Conservation (phyloP, 2,888 invertebrate species). For the Drosophila engyochracea region DNA sequence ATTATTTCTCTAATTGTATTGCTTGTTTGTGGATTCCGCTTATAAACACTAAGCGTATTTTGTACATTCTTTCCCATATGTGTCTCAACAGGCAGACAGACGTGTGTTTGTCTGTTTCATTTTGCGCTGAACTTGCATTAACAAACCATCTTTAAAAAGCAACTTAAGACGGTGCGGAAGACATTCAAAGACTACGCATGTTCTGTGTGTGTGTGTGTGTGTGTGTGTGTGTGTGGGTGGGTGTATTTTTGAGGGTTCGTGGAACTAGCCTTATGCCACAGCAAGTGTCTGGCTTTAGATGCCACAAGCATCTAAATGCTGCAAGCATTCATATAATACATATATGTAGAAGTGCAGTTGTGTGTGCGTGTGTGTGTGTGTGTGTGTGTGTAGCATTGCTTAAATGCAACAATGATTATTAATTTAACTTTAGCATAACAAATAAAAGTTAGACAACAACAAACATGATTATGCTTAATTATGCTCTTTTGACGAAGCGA, state of each 20-base stretch:
- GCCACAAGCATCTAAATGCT: constrained; percentile 17
- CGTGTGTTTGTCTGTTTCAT: not conserved
- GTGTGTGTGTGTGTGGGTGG: not conserved
- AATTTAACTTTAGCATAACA: constrained; percentile 55
- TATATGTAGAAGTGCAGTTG: constrained; percentile 12
- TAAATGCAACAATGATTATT: constrained; percentile 49
- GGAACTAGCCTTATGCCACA: not conserved
- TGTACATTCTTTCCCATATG: constrained; percentile 28
- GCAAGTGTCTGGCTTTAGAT: constrained; percentile 6
- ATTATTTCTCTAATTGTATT: not conserved
- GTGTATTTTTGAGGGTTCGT: not conserved
- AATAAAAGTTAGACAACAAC: constrained; percentile 46
- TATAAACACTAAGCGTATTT: constrained; percentile 25
- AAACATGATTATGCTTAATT: constrained; percentile 32
- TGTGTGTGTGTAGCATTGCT: constrained; percentile 21
- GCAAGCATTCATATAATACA: constrained; percentile 8
- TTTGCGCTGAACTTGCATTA: constrained; percentile 1
- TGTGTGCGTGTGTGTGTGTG: constrained; percentile 16
- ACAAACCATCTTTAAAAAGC: constrained; percentile 8
- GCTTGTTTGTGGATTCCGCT: not conserved
- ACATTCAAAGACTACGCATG: constrained; percentile 22
- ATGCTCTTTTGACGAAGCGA: constrained; percentile 15
- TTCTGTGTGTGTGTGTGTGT: not conserved
- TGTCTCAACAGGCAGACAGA: constrained; percentile 25
- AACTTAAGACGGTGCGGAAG: constrained; percentile 50